Evolutionary conservation across 2,113 vertebrate species (phyloP).

Genomic region (Bufo gargarizans): DNA sequence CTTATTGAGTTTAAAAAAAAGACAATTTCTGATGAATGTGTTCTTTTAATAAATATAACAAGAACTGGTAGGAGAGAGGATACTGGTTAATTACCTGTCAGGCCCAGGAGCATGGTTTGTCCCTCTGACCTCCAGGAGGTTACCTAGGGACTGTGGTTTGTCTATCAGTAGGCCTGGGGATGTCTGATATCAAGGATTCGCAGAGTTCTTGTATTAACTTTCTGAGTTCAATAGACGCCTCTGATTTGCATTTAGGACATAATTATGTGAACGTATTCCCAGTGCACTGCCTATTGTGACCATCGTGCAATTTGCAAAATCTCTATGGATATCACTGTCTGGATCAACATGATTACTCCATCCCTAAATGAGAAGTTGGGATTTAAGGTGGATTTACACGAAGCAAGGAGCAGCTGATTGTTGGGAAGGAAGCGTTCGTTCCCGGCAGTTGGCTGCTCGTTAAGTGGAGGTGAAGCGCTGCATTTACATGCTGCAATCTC

Average conservation of each 20-base stretch:
- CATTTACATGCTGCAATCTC: too few relatives aligned
- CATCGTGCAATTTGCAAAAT: neutral
- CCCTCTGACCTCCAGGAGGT: neutral
- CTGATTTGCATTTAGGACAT: neutral
- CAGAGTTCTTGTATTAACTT: neutral
- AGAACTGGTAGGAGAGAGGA: neutral
- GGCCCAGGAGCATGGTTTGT: neutral
- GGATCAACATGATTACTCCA: neutral
- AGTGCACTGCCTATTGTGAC: neutral
- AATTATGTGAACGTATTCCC: neutral
- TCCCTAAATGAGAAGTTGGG: neutral
- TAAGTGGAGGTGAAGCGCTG: too few relatives aligned
- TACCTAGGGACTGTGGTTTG: neutral
- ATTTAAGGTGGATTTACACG: neutral
- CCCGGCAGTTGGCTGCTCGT: too few relatives aligned
- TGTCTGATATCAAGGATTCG: neutral
- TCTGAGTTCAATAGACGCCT: neutral
- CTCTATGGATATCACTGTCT: neutral
- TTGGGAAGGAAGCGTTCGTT: too few relatives aligned
- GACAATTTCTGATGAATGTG: too few relatives aligned
- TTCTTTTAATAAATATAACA: too few relatives aligned
- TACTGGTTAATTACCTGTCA: conserved; percentile 13
- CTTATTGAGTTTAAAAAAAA: too few relatives aligned
- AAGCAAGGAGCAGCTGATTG: too few relatives aligned
- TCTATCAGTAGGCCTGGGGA: neutral